Evolutionary conservation across 2,797 vertebrate species (phyloP), one percentile per base, ranked within the genome.

Genomic region (Enteromius trimaculatus): DNA sequence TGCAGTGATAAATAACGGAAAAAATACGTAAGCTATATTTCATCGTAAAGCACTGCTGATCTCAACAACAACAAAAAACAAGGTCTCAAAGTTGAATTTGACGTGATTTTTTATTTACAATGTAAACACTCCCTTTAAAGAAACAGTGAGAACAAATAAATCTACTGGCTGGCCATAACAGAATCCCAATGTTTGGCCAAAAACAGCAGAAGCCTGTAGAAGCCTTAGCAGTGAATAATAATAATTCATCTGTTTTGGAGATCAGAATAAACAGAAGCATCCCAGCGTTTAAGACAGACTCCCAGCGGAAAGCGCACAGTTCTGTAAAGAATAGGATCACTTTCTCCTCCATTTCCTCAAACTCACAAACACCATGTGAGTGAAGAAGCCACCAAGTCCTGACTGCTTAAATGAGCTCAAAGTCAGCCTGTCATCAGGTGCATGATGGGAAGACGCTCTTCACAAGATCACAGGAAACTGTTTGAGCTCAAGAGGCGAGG

Each of bases 401-500:
- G 26, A 49, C 37, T 23, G n/a, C n/a, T 17, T n/a, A n/a, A 60
- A 62, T 21, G 4, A 39, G n/a, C 31, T 37, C 17, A n/a, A 29
- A 37, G 19, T 3, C 60, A 65, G 26, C 4, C 26, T 21, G 21
- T 29, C 66, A 4, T 39, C 19, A 64, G 53, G 53, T 72, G 69
- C 76, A 78, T 26, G 75, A 64, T 47, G 51, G 51, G 17, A 69
- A 26, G 6, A 53, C n/a, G 14, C 51, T 79, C 23, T 29, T 51
- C 37, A 60, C 65, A 65, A 10, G 31, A 31, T 44, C 53, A 21
- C 34, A 23, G 42, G 29, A 79, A 26, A 21, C 19, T 3, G 16
- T 7, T 65, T 55, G 49, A 51, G 4, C 64, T 85, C 79, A 98
- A 1, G 96, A 98, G 0, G 95, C 97, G 89, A 99, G 92, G 81